Base-by-base conservation (phyloP, 2,888 invertebrate genomes). In the Sisyra nigra region DNA sequence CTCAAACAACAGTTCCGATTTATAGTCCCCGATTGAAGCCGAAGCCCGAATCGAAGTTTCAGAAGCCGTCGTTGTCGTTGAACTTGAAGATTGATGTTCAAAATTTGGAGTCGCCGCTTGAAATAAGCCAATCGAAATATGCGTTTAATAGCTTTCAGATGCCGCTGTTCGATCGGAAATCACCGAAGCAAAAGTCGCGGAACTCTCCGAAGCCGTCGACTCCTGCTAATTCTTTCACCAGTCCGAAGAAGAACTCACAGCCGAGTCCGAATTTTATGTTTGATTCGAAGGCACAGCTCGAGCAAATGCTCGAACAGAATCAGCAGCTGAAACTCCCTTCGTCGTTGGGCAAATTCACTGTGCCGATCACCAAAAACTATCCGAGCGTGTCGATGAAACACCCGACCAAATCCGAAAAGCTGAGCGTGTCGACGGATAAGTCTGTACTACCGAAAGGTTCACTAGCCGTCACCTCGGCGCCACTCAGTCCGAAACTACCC, bases 1-100 rank as follows among this genome's bases (percentile, higher is more conserved):
- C 61, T 48, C 61, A 62, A 2, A 63, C 62, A 49, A 61, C 62
- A 2, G 64, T 64, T 34, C 57, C 63, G 7, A 64, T 64, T 48
- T 62, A 62, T 47, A 64, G 60, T 46, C 64, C 63, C 3, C 62
- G 63, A 43, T 48, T 60, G 44, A 62, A 63, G 45, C 57, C 55
- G 14, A 37, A 43, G 17, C 15, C 17, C 13, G 38, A 41, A 19
- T 18, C 31, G 19, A 41, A 41, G 34, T 41, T 31, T 11, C 41
- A 41, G 19, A 41, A 41, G 19, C 11, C 9, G 14, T 10, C 34
- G 11, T 6, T 17, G 11, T 31, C 29, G 19, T 7, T 24, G 5
- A 41, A 41, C 34, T 19, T 34, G 19, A 30, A 24, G 5, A 41
- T 34, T n/a, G 41, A 34, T 24, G 31, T 11, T 8, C 19, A 18